Evolutionary conservation across 2,797 vertebrate species (phyloP).

Genomic region (Channa striata): DNA sequence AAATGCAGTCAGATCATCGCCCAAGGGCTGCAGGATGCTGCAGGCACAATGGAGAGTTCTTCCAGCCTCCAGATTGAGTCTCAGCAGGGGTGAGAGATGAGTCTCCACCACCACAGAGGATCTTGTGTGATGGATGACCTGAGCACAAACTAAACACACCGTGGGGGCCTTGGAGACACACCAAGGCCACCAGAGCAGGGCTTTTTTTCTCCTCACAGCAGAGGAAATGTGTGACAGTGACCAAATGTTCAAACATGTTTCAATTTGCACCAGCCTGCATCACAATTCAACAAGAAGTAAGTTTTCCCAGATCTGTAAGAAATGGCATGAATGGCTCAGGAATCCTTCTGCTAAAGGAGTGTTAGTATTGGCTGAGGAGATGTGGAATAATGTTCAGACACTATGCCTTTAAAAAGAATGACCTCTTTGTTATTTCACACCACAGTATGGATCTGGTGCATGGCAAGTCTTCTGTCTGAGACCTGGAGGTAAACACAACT

Average conservation of each 20-base stretch:
- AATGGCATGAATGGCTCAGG: slow-evolving; percentile 29
- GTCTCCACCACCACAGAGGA: slow-evolving; percentile 56
- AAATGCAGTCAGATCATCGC: slow-evolving; percentile 40
- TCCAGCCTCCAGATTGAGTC: slow-evolving; percentile 82
- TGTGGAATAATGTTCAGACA: slow-evolving; percentile 51
- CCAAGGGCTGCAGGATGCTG: slow-evolving; percentile 56
- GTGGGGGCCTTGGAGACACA: slow-evolving; percentile 71
- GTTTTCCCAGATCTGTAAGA: slow-evolving; percentile 37
- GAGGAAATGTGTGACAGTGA: slow-evolving; percentile 51
- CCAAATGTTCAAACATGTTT: slow-evolving; percentile 62
- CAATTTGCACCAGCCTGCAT: slow-evolving; percentile 22
- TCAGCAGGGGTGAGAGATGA: slow-evolving; percentile 81
- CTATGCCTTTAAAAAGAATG: slow-evolving; percentile 64
- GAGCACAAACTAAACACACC: slow-evolving; percentile 68
- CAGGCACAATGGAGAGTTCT: slow-evolving; percentile 68
- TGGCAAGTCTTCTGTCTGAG: slow-evolving; percentile 52
- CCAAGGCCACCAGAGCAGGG: slow-evolving; percentile 70
- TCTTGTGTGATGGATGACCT: slow-evolving; percentile 73
- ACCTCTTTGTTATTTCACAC: slow-evolving; percentile 72
- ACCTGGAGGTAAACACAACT: slow-evolving; percentile 64
- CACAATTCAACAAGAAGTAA: slow-evolving; percentile 11
- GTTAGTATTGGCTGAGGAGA: slow-evolving; percentile 65
- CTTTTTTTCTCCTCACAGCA: slow-evolving; percentile 20
- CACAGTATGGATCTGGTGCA: slow-evolving; percentile 48
- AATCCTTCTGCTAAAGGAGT: slow-evolving; percentile 49